Percentiles rank a stretch among this genome's conserved stretches.
phyloP scores from a whole-genome alignment of 2,797 vertebrate genomes.

The Characodon lateralis region DNA sequence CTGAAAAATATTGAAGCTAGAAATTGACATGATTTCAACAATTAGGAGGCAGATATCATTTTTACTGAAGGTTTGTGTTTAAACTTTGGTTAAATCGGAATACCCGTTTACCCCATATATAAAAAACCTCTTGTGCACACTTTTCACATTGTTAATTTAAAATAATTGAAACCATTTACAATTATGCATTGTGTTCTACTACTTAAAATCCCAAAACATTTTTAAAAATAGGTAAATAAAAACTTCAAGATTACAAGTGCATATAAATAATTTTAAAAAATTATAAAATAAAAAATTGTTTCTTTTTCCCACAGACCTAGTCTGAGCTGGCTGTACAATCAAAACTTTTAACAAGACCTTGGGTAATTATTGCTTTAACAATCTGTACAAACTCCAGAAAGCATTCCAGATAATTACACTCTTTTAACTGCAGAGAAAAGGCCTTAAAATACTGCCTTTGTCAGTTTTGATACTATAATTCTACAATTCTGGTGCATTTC shows the following conservation, averaged over 20 bases:
- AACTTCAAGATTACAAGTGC: neutral
- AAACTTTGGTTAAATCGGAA: neutral
- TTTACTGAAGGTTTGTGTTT: neutral
- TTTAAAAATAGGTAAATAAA: neutral
- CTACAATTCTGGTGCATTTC: neutral
- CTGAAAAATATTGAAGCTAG: neutral
- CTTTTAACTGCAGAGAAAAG: neutral
- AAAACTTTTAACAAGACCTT: too few species aligned
- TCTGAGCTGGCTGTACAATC: too few species aligned
- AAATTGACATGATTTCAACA: too few species aligned
- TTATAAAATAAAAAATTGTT: too few species aligned
- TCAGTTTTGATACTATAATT: neutral
- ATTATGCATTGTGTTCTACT: neutral
- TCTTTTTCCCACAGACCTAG: too few species aligned
- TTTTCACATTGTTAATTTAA: neutral
- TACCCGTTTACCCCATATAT: neutral
- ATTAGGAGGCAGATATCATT: too few species aligned
- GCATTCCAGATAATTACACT: neutral
- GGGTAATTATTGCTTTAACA: neutral
- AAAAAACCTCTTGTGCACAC: neutral
- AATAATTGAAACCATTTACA: neutral
- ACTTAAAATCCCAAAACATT: neutral
- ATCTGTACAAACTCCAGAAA: neutral
- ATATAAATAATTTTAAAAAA: neutral
- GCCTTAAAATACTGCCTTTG: neutral